Conservation (phyloP, 1,140 invertebrate genomes). For the Melitaea cinxia region DNA sequence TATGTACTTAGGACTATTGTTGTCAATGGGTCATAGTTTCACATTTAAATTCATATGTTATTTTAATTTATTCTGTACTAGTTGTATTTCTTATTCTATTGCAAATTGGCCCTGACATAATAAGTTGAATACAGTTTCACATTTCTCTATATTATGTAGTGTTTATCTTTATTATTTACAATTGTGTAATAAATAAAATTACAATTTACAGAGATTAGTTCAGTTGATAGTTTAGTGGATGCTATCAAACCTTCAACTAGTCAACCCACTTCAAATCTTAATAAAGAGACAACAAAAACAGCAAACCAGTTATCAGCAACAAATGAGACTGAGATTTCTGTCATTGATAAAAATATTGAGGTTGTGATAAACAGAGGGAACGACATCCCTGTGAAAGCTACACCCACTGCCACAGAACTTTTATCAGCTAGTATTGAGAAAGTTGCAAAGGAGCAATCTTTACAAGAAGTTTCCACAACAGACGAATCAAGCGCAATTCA, state of each 20-base stretch:
- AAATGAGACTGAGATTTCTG: slow-evolving; percentile 48
- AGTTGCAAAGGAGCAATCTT: slow-evolving; percentile 57
- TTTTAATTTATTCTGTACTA: slow-evolving; percentile 8
- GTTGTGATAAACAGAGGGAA: slow-evolving; percentile 51
- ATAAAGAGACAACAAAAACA: slow-evolving; percentile 44
- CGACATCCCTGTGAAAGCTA: slow-evolving; percentile 41
- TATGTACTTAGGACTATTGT: neutral
- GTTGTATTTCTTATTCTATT: slow-evolving; percentile 3
- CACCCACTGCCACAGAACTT: slow-evolving; percentile 60
- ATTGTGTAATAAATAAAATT: no score
- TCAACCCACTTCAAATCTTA: slow-evolving; percentile 55
- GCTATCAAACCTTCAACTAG: slow-evolving; percentile 70
- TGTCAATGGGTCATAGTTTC: slow-evolving; percentile 8
- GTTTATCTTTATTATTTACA: neutral
- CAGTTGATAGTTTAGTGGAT: slow-evolving; percentile 67
- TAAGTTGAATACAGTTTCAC: neutral
- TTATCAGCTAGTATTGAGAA: slow-evolving; percentile 72
- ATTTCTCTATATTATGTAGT: neutral
- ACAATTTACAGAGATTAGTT: slow-evolving; percentile 72
- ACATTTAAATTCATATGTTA: slow-evolving; percentile 22
- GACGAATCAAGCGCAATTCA: slow-evolving; percentile 59
- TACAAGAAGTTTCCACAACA: slow-evolving; percentile 34
- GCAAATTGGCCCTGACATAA: neutral
- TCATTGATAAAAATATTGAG: slow-evolving; percentile 52
- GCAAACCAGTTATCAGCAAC: slow-evolving; percentile 43